phyloP scores from a whole-genome alignment of 2,113 vertebrate genomes.

The Rhadina sibilatrix region DNA sequence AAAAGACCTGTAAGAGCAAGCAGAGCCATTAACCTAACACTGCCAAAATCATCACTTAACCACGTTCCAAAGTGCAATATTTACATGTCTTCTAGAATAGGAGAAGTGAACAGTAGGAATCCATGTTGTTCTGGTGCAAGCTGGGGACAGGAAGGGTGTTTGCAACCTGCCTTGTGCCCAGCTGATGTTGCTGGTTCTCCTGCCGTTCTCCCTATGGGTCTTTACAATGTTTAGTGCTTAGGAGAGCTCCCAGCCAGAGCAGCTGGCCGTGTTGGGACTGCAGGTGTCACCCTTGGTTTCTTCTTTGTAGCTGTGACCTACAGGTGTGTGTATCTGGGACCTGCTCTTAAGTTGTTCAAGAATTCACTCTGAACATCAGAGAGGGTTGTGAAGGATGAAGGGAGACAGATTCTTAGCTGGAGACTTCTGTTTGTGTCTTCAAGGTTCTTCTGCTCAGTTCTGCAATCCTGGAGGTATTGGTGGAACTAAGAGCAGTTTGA shows the following conservation, averaged over 20 bases:
- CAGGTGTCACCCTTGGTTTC: background rate
- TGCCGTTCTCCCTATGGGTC: accelerated
- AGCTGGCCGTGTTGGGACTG: background rate
- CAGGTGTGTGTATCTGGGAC: background rate
- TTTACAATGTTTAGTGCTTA: accelerated
- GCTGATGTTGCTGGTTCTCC: background rate
- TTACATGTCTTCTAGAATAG: background rate
- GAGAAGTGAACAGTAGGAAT: background rate
- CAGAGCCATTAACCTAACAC: background rate
- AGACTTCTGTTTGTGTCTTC: background rate
- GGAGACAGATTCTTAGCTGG: background rate
- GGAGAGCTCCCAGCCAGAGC: background rate
- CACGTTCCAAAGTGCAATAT: background rate
- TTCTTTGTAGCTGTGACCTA: background rate
- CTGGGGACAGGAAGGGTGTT: background rate
- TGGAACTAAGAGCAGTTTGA: background rate
- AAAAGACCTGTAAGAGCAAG: background rate
- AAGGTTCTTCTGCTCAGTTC: background rate
- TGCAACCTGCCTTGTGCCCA: background rate
- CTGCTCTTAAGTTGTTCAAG: background rate
- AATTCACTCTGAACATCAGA: background rate
- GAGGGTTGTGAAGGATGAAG: background rate
- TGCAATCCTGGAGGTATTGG: background rate
- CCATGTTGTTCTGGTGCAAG: background rate
- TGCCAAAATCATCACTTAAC: background rate